phyloP scores from a whole-genome alignment of 2,113 vertebrate genomes.

The Lamprologus callipterus region DNA sequence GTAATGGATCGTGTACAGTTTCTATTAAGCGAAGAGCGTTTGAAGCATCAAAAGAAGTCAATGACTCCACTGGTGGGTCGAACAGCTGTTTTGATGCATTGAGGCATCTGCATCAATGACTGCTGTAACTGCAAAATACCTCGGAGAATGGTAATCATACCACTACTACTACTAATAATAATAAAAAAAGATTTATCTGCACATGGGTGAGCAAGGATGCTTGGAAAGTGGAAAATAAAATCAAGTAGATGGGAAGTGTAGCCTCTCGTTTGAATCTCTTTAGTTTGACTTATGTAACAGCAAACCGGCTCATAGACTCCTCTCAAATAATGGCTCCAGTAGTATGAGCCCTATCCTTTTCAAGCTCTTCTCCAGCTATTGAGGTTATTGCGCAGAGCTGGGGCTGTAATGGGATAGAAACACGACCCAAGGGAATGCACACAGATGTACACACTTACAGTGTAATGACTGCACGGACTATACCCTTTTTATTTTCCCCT shows the following conservation, averaged over 20 bases:
- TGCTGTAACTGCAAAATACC: neutral
- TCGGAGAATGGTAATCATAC: neutral
- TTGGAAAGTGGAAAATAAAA: neutral
- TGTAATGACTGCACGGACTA: conserved; percentile 27
- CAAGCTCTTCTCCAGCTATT: conserved; percentile 14
- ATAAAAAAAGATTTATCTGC: neutral
- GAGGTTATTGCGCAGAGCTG: conserved; percentile 22
- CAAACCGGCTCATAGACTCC: neutral
- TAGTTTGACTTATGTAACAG: neutral
- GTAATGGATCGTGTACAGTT: neutral
- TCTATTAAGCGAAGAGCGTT: neutral
- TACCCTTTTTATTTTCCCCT: conserved; percentile 32
- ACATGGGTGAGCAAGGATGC: neutral
- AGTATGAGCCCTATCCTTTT: neutral
- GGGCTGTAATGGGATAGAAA: conserved; percentile 36
- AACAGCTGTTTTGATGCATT: conserved; percentile 15
- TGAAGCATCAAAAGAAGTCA: neutral
- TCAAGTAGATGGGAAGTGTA: neutral
- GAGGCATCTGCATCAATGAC: neutral
- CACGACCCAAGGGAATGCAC: conserved; percentile 15
- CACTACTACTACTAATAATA: accelerated
- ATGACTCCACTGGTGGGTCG: neutral
- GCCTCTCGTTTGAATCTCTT: neutral
- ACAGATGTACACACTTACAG: conserved; percentile 23
- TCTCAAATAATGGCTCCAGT: neutral